These are phyloP conservation scores for Falco berigora DNA, from an alignment of 2,797 vertebrate genomes.

Conservation along the genomic window DNA sequence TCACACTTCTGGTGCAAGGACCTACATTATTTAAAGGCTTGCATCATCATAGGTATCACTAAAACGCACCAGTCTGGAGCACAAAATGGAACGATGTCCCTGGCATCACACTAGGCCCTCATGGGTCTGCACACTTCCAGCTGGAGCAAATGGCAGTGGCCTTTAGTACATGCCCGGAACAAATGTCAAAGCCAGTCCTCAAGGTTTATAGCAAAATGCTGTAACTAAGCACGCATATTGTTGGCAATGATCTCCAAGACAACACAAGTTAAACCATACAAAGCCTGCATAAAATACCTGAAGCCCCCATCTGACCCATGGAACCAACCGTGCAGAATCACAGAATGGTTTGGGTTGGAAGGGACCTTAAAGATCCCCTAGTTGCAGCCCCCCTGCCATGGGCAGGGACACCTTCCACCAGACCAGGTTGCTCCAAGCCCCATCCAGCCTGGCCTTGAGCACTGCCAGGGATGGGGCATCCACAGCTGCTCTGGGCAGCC, in stretches of 20 bases:
- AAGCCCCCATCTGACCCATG: neutral
- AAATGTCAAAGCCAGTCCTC: neutral
- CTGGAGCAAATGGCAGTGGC: neutral
- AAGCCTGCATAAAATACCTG: neutral
- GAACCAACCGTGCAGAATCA: neutral
- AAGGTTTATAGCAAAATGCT: neutral
- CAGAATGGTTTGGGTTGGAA: too few relatives aligned
- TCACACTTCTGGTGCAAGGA: neutral
- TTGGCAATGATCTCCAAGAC: neutral
- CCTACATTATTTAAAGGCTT: neutral
- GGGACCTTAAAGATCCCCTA: too few relatives aligned
- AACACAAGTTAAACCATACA: neutral
- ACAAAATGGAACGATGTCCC: neutral
- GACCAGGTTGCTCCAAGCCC: too few relatives aligned
- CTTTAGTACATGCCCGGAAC: too few relatives aligned
- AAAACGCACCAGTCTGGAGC: neutral
- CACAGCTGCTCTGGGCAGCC: too few relatives aligned
- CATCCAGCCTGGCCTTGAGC: too few relatives aligned
- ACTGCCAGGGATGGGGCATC: too few relatives aligned
- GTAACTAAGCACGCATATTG: neutral
- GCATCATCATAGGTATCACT: neutral
- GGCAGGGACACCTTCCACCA: too few relatives aligned
- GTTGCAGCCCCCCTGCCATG: too few relatives aligned
- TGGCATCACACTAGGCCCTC: too few relatives aligned
- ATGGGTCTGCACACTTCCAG: neutral